Base-by-base conservation (phyloP, 1,140 invertebrate species). In the Drosophila persimilis region DNA sequence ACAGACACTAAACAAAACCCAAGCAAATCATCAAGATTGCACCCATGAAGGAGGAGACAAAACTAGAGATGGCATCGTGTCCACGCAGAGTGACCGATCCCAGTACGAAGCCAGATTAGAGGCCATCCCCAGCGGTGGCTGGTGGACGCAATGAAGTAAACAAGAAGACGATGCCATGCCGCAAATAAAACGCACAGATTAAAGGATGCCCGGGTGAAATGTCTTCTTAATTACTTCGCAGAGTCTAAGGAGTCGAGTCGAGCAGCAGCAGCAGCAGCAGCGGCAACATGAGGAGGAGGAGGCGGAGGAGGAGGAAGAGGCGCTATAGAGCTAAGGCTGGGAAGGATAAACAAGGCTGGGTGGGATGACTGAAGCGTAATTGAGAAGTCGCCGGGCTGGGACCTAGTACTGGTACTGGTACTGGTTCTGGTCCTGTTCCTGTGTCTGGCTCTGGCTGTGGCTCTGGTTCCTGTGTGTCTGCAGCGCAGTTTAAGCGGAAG, bases 171-270 rank as follows among this genome's bases (percentile, higher is more conserved):
- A 73, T 44, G 79, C 67, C 75, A 73, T 46, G 79, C 67, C 75
- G 76, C 75, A 88, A 90, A 90, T 90, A 90, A 90, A 90, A 90
- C 83, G 88, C 88, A 90, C 83, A 90, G 88, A 90, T 90, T 90
- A 90, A 90, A 90, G 81, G 88, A 90, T 88, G 77, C 83, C 89
- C 83, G 79, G 77, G 66, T 80, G 76, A 90, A 90, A 90, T 90
- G 88, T 90, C 83, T 90, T 90, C 88, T 90, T 90, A 90, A 90
- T 90, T 90, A 90, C 88, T 86, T 90, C 59, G 86, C 75, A 73
- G 74, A 88, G 79, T 88, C 84, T 86, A 76, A 64, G 75, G 70
- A 20, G 24, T 29, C 15, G 24, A 54, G 41, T 29, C 15, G 24
- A 54, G 41, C 41, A 43, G 35, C 35, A 22, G 24, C 13, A 50